Percentiles rank a stretch among this genome's conserved stretches.
Evolutionary conservation across 1,140 invertebrate genomes (phyloP).

Genomic region (Diabrotica virgifera): DNA sequence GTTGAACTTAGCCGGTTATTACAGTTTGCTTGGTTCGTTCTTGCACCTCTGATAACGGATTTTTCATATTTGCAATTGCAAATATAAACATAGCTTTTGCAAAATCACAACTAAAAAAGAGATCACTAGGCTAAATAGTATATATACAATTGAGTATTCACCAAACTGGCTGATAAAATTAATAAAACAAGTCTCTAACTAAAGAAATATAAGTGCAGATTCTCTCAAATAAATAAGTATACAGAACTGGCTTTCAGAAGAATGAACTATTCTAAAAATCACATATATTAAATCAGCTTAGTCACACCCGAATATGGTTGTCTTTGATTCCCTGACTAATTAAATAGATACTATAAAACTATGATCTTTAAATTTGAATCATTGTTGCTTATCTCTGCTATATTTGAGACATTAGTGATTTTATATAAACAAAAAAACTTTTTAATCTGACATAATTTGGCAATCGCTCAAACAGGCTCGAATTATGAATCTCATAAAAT

Average conservation of each 20-base stretch:
- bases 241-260: slow-evolving; percentile 42
- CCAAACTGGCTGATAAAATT: slow-evolving; percentile 40
- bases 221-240: slow-evolving; percentile 41
- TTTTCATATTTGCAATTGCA: slow-evolving; percentile 34
- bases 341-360: no score
- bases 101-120: slow-evolving; percentile 39
- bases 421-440: no score
- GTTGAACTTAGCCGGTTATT: no score
- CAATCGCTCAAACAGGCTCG: no score
- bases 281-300: slow-evolving; percentile 35
- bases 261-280: slow-evolving; percentile 41
- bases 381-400: no score
- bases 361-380: no score
- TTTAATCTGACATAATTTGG: no score
- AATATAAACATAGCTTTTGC: slow-evolving; percentile 6
- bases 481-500: no score
- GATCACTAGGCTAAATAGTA: slow-evolving; percentile 38
- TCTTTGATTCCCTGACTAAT: not conserved
- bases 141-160: slow-evolving; percentile 45
- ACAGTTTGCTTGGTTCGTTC: no score
- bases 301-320: not conserved
- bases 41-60: no score
- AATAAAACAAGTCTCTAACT: slow-evolving; percentile 15
- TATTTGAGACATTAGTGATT: no score
- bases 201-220: slow-evolving; percentile 26